A percentile compares a stretch with the other conserved stretches of the same genome.
These are phyloP conservation scores for Ericerus pela DNA, from an alignment of 1,140 invertebrate genomes.

Conservation along the genomic window DNA sequence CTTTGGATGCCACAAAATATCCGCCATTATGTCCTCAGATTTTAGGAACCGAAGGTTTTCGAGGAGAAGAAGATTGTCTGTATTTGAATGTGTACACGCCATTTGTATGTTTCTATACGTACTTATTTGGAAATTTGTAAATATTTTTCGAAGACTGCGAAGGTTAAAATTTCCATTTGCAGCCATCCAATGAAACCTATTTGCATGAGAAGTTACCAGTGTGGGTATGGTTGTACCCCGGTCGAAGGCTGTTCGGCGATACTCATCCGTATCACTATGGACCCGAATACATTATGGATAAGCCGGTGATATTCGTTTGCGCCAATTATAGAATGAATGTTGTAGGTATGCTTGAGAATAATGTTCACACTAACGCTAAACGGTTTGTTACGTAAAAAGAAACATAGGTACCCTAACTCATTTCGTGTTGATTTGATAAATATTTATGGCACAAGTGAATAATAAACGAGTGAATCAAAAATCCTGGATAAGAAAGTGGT, in stretches of 20 bases:
- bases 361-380: no score
- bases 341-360: conserved; percentile 39
- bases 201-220: conserved; percentile 29
- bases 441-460: no score
- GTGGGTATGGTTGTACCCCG: conserved; percentile 40
- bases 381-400: no score
- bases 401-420: no score
- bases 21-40: conserved; percentile 6
- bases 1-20: conserved; percentile 12
- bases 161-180: no score
- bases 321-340: conserved; percentile 45
- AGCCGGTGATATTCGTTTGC: conserved; percentile 41
- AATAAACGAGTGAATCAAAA: no score
- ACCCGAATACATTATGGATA: conserved; percentile 39
- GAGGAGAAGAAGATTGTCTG: conserved; percentile 29
- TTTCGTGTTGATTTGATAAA: no score
- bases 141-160: no score
- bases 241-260: conserved; percentile 39
- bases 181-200: no score
- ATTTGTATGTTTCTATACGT: conserved; percentile 19
- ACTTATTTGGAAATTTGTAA: no score
- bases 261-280: conserved; percentile 32
- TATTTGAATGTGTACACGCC: conserved; percentile 30
- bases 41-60: background rate
- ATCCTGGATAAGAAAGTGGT: no score